These are phyloP conservation scores for Parascotia fuliginaria DNA, from an alignment of 2,888 invertebrate species.

Conservation along the genomic window DNA sequence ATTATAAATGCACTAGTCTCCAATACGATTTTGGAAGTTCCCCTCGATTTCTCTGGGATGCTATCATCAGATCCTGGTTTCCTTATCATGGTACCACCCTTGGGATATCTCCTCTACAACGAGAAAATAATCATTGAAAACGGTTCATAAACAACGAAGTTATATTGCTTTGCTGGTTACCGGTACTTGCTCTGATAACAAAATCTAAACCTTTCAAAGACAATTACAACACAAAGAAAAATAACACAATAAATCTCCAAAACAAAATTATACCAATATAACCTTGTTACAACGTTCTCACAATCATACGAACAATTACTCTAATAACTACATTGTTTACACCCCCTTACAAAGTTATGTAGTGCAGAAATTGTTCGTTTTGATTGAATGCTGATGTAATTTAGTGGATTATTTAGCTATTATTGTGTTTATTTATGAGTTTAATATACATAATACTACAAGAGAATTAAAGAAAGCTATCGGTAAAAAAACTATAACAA, in stretches of 20 bases:
- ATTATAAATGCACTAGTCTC: too few species aligned
- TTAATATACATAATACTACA: not conserved
- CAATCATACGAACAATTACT: slow-evolving; percentile 43
- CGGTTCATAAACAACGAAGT: too few species aligned
- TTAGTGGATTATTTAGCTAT: not conserved
- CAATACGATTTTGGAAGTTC: too few species aligned
- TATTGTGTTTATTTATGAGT: not conserved
- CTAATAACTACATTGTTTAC: slow-evolving; percentile 41
- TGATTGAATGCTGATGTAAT: not conserved
- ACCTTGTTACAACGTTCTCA: slow-evolving; percentile 38
- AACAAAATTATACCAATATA: slow-evolving; percentile 29
- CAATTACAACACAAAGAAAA: slow-evolving; percentile 4
- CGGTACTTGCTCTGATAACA: too few species aligned
- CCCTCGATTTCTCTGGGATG: too few species aligned
- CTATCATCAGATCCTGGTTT: too few species aligned
- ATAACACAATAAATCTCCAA: slow-evolving; percentile 13
- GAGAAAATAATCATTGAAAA: too few species aligned
- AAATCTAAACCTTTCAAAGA: not conserved
- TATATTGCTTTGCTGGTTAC: too few species aligned
- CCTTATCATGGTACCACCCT: too few species aligned
- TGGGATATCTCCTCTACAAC: too few species aligned
- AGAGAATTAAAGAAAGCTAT: too few species aligned
- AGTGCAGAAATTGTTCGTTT: not conserved
- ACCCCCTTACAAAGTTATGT: slow-evolving; percentile 29
- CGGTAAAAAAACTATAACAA: too few species aligned